Evolutionary conservation across 2,797 vertebrate species (phyloP), one percentile per base, ranked within the genome.

Genomic region (Alectoris magna): DNA sequence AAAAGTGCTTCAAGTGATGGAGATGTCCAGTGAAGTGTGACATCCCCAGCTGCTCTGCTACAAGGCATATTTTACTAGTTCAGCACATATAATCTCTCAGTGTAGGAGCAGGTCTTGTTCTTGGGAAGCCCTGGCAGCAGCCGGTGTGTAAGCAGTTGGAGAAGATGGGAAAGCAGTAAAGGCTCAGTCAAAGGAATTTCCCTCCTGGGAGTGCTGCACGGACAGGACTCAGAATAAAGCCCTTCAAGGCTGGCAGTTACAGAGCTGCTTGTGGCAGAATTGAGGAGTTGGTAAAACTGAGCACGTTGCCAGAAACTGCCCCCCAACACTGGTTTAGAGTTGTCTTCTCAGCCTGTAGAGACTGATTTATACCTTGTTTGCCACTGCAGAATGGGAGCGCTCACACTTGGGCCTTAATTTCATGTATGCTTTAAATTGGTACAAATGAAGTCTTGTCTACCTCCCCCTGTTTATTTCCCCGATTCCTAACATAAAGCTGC

Each of bases 1-100:
- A 49, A 92, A 91, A 78, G 41, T 73, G 78, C 53, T 95, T 84
- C 39, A 60, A 75, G 82, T 67, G 70, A 66, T 80, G 77, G 87
- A 87, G 79, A 60, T 86, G 41, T 79, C 63, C 79, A 83, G 24
- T 66, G 70, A 88, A 79, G 70, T 84, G 63, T 81, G 59, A 49
- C 14, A 5, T 64, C 18, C 43, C 55, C 79, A 90, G 90, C 84
- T 92, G 90, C 56, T 70, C 44, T 60, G 63, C 74, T 72, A 9
- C 34, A 21, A 46, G 82, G 67, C 36, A 49, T 83, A 8, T 92
- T 94, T 89, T 41, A 74, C 69, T 88, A 67, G 71, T 79, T 86
- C 73, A 68, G 60, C 73, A 60, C 13, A 9, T 70, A 17, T 19
- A 82, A 36, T 44, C 81, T 62, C 78, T 72, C 44, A 85, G 72